Evolutionary conservation across 2,113 vertebrate species (phyloP), one percentile per base, ranked within the genome.

Genomic region (Hemiscyllium ocellatum): DNA sequence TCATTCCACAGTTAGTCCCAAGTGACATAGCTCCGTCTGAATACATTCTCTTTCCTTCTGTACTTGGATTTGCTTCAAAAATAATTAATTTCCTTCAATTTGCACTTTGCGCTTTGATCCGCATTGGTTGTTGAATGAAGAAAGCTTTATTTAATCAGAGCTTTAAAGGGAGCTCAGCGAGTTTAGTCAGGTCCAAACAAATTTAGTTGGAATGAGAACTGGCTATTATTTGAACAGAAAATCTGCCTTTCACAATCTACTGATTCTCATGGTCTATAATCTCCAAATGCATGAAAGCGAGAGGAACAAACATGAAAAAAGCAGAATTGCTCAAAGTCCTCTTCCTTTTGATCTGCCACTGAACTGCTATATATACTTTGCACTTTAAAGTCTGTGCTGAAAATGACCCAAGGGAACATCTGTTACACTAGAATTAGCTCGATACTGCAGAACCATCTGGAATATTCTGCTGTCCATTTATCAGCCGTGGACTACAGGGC

Each of bases 51-150:
- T n/a, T 61, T 4, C 33, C 89, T 68, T 17, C 89, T 93, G 33
- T 93, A 3, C 66, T 66, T 66, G 61, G n/a, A 93, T 68, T 66
- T 22, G 80, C 89, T 37, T 93, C 61, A 93, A 37, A 66, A 93
- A 68, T 93, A 93, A 93, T 93, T 66, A 66, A 93, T 93, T 93
- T 93, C 66, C 61, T 93, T 66, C 89, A 66, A 93, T 93, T 93
- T 93, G 89, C n/a, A 93, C 61, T 33, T 20, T 37, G 89, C 22
- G 61, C 61, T 93, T 93, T 93, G 89, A 93, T 93, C 89, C 52
- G 4, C 61, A 93, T 61, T 93, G n/a, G 89, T 33, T 93, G 89
- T 33, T 37, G 89, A 93, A 68, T 37, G 89, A 93, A 65, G 33
- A 68, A 66, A 33, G 61, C 61, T 93, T 91, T 93, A 93, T 93